These are phyloP conservation scores for Gnathonemus longibarbis DNA, from an alignment of 2,113 vertebrate species.

Conservation along the genomic window DNA sequence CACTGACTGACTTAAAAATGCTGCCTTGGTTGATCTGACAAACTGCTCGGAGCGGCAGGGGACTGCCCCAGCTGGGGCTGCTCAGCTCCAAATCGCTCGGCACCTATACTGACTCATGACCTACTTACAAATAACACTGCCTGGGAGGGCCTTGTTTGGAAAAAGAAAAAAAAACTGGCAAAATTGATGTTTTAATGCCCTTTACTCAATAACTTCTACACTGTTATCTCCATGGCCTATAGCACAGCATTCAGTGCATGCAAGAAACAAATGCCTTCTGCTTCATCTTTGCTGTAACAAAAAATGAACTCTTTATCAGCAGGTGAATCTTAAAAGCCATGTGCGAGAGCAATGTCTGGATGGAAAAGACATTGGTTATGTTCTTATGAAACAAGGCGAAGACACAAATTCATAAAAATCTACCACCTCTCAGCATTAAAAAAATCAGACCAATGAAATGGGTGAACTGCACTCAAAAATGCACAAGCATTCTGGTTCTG, in stretches of 20 bases:
- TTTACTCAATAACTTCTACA: constrained; percentile 40
- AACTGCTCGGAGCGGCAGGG: background rate
- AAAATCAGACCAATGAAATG: background rate
- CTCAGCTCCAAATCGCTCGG: constrained; percentile 43
- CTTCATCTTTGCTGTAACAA: background rate
- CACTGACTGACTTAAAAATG: background rate
- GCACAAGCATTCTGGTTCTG: background rate
- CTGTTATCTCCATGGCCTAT: constrained; percentile 4
- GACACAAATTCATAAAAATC: background rate
- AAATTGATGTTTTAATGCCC: constrained; percentile 28
- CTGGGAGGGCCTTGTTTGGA: constrained; percentile 17
- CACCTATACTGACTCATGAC: constrained; percentile 22
- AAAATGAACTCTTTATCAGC: background rate
- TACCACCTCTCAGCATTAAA: background rate
- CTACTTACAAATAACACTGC: constrained; percentile 47
- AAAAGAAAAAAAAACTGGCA: constrained; percentile 17
- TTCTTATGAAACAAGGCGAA: background rate
- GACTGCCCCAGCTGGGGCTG: background rate
- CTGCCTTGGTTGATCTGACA: background rate
- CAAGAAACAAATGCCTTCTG: constrained; percentile 28
- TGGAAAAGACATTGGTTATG: background rate
- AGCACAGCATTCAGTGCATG: constrained; percentile 15
- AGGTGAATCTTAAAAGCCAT: background rate
- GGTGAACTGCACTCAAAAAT: background rate
- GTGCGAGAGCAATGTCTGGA: background rate